A percentile compares a stretch with the other conserved stretches of the same genome.
Evolutionary conservation across 2,113 vertebrate genomes (phyloP).

Genomic region (Myxocyprinus asiaticus): DNA sequence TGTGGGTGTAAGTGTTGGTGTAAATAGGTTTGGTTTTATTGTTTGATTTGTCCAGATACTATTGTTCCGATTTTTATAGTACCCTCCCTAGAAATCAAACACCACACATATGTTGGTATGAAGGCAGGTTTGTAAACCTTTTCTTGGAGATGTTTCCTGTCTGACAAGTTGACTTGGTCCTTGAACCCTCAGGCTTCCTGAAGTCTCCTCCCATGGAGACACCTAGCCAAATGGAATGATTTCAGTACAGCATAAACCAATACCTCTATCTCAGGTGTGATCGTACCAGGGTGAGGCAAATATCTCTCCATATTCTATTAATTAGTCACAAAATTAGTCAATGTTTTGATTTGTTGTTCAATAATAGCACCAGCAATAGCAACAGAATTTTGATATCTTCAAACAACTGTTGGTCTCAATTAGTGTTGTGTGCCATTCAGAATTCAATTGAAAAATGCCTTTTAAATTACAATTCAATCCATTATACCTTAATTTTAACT

Average conservation of each 20-base stretch:
- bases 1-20: not conserved
- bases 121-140: constrained; percentile 37
- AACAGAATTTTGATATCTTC: not conserved
- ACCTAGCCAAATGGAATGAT: constrained; percentile 29
- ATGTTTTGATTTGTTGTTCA: not conserved
- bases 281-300: constrained; percentile 26
- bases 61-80: constrained; percentile 5
- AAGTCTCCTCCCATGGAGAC: constrained; percentile 31
- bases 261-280: not conserved
- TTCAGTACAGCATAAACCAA: not conserved
- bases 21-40: not conserved
- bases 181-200: constrained; percentile 25
- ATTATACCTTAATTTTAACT: too few relatives aligned
- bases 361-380: not conserved
- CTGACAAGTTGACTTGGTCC: constrained; percentile 43
- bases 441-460: too few relatives aligned
- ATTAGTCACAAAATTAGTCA: constrained; percentile 17
- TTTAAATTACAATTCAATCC: too few relatives aligned
- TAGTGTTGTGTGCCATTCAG: too few relatives aligned
- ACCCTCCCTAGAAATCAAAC: not conserved
- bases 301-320: not conserved
- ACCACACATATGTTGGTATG: constrained; percentile 14
- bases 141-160: constrained; percentile 46
- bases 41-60: constrained; percentile 1
- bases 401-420: too few relatives aligned